Percentiles rank a stretch among this genome's conserved stretches.
These are phyloP conservation scores for Tarsius wallacei DNA, from an alignment of 2,797 vertebrate species.

Conservation along the genomic window DNA sequence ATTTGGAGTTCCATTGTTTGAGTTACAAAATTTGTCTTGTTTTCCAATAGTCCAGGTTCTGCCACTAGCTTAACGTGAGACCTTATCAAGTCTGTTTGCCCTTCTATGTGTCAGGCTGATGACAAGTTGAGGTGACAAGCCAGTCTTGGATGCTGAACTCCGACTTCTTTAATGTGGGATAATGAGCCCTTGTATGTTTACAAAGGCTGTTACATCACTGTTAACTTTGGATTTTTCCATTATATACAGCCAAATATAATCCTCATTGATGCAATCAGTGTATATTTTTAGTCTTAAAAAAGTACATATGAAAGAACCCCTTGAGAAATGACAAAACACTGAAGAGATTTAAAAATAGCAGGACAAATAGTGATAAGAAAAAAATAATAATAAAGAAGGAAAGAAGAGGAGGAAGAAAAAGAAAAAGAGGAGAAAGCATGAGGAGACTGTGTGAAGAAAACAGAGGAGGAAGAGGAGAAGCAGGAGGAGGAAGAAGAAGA, in stretches of 20 bases:
- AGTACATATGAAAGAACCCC: not conserved
- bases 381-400: not conserved
- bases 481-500: no score
- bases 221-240: not conserved
- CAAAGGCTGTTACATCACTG: not conserved
- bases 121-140: not conserved
- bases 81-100: not conserved
- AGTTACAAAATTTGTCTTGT: not conserved
- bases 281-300: conserved; percentile 40
- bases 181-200: not conserved
- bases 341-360: not conserved
- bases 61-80: not conserved
- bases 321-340: conserved; percentile 16
- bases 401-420: not conserved
- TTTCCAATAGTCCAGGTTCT: not conserved
- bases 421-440: not conserved
- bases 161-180: not conserved
- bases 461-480: fast-evolving
- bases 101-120: not conserved
- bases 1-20: not conserved
- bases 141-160: not conserved
- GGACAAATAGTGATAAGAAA: not conserved
- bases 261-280: not conserved
- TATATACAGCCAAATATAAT: not conserved
- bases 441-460: not conserved